Evolutionary conservation across 2,888 invertebrate genomes (phyloP).

Genomic region (Netelia inedita): DNA sequence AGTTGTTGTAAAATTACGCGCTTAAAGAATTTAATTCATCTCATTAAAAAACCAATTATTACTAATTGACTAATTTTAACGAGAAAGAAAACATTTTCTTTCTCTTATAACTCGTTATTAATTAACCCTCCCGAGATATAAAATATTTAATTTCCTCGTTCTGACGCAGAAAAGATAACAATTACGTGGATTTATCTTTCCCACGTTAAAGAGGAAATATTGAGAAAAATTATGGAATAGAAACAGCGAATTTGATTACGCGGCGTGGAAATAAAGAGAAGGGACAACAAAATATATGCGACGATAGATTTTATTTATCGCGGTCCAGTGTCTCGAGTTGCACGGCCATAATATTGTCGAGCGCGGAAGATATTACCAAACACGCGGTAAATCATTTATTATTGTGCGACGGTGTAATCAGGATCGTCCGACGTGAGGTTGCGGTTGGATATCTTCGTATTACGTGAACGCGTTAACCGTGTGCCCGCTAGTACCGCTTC

Average conservation of each 20-base stretch:
- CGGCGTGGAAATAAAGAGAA: background rate
- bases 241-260: background rate
- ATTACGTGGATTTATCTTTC: background rate
- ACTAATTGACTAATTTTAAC: background rate
- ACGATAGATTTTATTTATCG: slow-evolving; percentile 22
- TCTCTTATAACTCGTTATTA: background rate
- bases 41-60: too few species aligned
- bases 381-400: slow-evolving; percentile 39
- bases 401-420: slow-evolving; percentile 27
- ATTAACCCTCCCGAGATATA: background rate
- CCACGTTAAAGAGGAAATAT: background rate
- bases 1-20: too few species aligned
- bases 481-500: slow-evolving; percentile 12
- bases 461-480: slow-evolving; percentile 24
- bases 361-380: background rate
- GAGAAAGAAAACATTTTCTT: background rate
- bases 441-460: slow-evolving; percentile 33
- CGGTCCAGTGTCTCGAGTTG: slow-evolving; percentile 34
- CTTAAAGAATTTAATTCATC: too few species aligned
- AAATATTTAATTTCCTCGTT: background rate
- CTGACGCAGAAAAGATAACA: background rate
- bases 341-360: background rate
- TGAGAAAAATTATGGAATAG: slow-evolving; percentile 7
- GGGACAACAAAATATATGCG: background rate
- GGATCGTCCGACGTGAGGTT: background rate